Conservation (phyloP, 2,797 vertebrate genomes). For the Centroberyx gerrardi region DNA sequence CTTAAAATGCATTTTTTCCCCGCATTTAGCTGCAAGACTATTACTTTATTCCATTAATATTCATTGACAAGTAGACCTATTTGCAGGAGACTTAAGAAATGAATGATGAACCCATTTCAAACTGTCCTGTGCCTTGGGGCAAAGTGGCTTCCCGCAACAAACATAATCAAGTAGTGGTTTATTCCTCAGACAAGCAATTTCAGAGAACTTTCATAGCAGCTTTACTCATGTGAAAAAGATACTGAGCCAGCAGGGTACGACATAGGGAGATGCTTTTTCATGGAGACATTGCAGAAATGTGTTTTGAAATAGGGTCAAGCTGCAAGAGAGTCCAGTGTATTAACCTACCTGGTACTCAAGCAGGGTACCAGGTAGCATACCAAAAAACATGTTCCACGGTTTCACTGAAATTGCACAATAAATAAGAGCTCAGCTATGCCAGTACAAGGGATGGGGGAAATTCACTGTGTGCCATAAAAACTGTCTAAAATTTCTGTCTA, state of each 20-base stretch:
- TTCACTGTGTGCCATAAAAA: slow-evolving; percentile 1
- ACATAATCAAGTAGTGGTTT: slow-evolving; percentile 63
- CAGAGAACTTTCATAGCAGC: slow-evolving; percentile 36
- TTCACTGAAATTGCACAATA: slow-evolving; percentile 56
- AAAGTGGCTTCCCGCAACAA: slow-evolving; percentile 42
- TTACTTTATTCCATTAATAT: slow-evolving; percentile 65
- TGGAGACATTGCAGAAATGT: slow-evolving; percentile 41
- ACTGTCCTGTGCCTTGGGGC: slow-evolving; percentile 44
- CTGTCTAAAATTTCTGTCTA: background rate
- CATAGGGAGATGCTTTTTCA: slow-evolving; percentile 45
- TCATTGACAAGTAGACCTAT: slow-evolving; percentile 59
- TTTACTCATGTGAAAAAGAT: slow-evolving; percentile 56
- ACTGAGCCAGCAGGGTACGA: slow-evolving; percentile 48
- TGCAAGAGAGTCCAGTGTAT: slow-evolving; percentile 56
- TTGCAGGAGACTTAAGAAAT: slow-evolving; percentile 68
- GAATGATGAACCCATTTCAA: slow-evolving; percentile 74
- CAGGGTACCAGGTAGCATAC: slow-evolving; percentile 43
- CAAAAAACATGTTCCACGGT: slow-evolving; percentile 49
- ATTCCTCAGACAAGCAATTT: slow-evolving; percentile 57
- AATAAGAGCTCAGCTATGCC: slow-evolving; percentile 23
- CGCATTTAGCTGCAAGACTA: slow-evolving; percentile 55
- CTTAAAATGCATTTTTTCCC: slow-evolving; percentile 59
- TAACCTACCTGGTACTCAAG: slow-evolving; percentile 34
- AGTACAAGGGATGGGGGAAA: slow-evolving; percentile 24
- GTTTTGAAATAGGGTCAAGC: slow-evolving; percentile 65